Evolutionary conservation across 2,888 invertebrate species (phyloP).

Genomic region (Leucoma salicis): DNA sequence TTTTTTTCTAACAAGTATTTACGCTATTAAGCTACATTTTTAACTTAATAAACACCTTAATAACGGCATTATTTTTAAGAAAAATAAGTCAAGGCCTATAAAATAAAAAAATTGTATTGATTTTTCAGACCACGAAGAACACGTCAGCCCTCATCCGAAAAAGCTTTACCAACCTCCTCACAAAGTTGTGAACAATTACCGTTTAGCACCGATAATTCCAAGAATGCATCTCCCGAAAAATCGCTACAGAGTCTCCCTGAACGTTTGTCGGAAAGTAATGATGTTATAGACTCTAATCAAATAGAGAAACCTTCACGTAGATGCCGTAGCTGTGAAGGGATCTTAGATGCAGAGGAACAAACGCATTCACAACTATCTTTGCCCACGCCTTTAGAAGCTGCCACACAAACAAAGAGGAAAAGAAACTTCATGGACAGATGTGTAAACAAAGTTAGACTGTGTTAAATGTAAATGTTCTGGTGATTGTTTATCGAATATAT

Average conservation of each 20-base stretch:
- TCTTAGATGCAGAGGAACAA: conserved; percentile 79
- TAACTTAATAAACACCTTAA: too few species aligned
- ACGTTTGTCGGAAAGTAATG: conserved; percentile 68
- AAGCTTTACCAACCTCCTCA: conserved; percentile 61
- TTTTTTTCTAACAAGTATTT: too few species aligned
- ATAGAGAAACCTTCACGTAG: conserved; percentile 62
- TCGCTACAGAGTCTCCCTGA: conserved; percentile 69
- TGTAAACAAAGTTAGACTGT: conserved; percentile 90
- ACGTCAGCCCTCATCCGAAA: conserved; percentile 70
- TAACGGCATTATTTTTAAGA: too few species aligned
- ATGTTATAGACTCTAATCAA: conserved; percentile 58
- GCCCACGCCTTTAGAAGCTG: conserved; percentile 81
- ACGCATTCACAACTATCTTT: conserved; percentile 80
- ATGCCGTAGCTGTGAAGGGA: conserved; percentile 84
- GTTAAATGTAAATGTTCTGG: conserved; percentile 74
- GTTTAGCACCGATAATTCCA: conserved; percentile 67
- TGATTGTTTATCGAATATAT: conserved; percentile 30
- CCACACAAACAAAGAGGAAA: conserved; percentile 84
- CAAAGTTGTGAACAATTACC: conserved; percentile 72
- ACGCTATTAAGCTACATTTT: too few species aligned
- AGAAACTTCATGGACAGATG: conserved; percentile 93
- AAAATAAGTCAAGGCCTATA: too few species aligned
- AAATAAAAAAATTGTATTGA: conserved; percentile 1
- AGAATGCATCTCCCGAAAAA: conserved; percentile 70
- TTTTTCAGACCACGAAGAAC: conserved; percentile 71